These are phyloP conservation scores for Mycalesis mineus DNA, from an alignment of 2,888 invertebrate species.

Conservation along the genomic window DNA sequence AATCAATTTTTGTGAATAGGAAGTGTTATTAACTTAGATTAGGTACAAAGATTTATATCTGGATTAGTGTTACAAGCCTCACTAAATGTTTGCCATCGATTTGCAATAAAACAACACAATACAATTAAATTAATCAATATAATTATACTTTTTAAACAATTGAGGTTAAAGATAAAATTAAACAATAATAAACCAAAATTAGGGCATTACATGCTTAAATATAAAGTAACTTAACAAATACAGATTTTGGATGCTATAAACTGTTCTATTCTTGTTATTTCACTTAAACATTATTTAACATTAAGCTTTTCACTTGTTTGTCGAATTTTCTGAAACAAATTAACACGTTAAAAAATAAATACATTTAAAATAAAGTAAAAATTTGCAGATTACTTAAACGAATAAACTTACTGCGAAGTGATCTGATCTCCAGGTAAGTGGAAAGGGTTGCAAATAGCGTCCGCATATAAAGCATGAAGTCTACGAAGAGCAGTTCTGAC, in stretches of 20 bases:
- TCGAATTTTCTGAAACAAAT: conserved; percentile 79
- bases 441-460: conserved; percentile 97
- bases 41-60: no score
- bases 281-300: conserved; percentile 65
- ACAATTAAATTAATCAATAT: neutral
- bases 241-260: neutral
- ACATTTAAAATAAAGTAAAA: neutral
- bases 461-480: conserved; percentile 94
- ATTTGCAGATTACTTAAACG: neutral
- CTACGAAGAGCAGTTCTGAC: conserved; percentile 91
- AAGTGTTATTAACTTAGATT: no score
- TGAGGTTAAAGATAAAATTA: no score
- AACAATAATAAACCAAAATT: no score
- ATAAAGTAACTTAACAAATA: neutral
- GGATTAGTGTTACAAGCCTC: no score
- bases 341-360: neutral
- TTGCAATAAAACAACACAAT: neutral
- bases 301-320: conserved; percentile 81
- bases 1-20: no score
- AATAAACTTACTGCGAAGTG: conserved; percentile 85
- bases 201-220: neutral
- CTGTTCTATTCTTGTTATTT: neutral
- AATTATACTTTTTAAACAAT: neutral
- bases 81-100: no score
- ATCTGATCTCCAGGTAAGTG: conserved; percentile 95